A percentile compares a stretch with the other conserved stretches of the same genome.
Conservation (phyloP, 1,140 invertebrate species). For the Pseudomyrmex pallidus region DNA sequence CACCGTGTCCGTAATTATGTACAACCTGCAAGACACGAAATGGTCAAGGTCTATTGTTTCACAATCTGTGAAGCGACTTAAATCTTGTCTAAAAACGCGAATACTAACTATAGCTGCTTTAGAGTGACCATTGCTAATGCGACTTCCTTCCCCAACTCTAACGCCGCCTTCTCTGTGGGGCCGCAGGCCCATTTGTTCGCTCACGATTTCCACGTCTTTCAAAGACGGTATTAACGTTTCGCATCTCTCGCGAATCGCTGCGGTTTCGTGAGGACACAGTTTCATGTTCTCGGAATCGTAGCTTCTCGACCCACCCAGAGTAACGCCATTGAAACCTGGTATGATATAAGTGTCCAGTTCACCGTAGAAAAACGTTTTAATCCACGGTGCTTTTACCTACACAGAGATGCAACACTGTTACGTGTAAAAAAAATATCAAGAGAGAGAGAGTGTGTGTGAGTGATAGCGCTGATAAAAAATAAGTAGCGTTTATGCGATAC, state of each 20-base stretch:
- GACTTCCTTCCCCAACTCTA: constrained; percentile 89
- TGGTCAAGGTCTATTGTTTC: too few species aligned
- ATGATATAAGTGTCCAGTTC: constrained; percentile 95
- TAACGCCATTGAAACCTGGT: constrained; percentile 90
- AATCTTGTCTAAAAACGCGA: background rate
- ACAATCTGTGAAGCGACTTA: too few species aligned
- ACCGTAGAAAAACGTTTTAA: constrained; percentile 94
- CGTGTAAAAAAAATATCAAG: background rate
- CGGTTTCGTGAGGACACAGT: constrained; percentile 90
- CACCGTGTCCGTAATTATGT: constrained; percentile 97
- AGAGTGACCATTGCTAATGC: constrained; percentile 70
- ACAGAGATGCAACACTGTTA: background rate
- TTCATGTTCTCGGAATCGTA: constrained; percentile 91
- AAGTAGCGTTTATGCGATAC: background rate
- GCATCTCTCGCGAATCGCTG: constrained; percentile 91
- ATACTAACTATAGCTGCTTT: constrained; percentile 70
- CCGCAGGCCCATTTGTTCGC: constrained; percentile 90
- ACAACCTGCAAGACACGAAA: constrained; percentile 87
- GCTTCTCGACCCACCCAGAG: constrained; percentile 93
- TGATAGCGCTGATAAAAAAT: background rate
- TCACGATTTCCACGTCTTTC: constrained; percentile 87
- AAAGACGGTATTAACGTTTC: constrained; percentile 90
- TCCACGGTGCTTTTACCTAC: constrained; percentile 94
- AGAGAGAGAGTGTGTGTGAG: too few species aligned
- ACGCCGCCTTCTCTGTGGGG: constrained; percentile 90